phyloP scores from a whole-genome alignment of 1,140 invertebrate species.

The Condylostylus longicornis region DNA sequence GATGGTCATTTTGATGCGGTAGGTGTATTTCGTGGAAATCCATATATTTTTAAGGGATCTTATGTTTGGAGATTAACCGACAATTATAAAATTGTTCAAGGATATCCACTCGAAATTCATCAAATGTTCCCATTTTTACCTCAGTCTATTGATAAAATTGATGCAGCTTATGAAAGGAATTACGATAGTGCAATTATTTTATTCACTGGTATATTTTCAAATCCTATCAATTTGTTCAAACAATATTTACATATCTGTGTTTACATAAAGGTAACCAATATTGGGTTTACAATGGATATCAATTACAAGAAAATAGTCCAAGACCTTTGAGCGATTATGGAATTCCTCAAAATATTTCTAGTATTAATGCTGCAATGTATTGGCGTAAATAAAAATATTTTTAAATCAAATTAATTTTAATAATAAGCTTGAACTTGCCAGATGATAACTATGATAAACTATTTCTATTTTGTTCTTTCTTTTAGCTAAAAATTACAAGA shows the following conservation, averaged over 20 bases:
- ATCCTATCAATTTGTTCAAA: too few relatives aligned
- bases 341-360: background rate
- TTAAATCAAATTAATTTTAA: background rate
- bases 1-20: slow-evolving; percentile 51
- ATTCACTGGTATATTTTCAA: slow-evolving; percentile 45
- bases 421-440: too few relatives aligned
- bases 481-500: slow-evolving; percentile 35
- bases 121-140: slow-evolving; percentile 47
- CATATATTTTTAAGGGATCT: slow-evolving; percentile 61
- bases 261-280: slow-evolving; percentile 45
- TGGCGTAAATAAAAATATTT: slow-evolving; percentile 41
- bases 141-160: slow-evolving; percentile 40
- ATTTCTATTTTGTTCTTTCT: background rate
- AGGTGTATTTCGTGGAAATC: slow-evolving; percentile 45
- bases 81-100: slow-evolving; percentile 34
- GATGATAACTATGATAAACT: background rate
- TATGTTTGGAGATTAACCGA: slow-evolving; percentile 46
- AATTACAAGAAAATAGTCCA: slow-evolving; percentile 39
- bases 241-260: slow-evolving; percentile 7
- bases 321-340: slow-evolving; percentile 32
- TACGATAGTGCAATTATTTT: slow-evolving; percentile 55
- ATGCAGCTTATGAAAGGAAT: slow-evolving; percentile 57
- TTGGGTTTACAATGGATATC: slow-evolving; percentile 50
- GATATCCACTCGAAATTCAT: slow-evolving; percentile 44
- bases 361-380: slow-evolving; percentile 52